Percentiles rank a stretch among this genome's conserved stretches.
Conservation (phyloP, 1,140 invertebrate species). For the Drosophila eugracilis region DNA sequence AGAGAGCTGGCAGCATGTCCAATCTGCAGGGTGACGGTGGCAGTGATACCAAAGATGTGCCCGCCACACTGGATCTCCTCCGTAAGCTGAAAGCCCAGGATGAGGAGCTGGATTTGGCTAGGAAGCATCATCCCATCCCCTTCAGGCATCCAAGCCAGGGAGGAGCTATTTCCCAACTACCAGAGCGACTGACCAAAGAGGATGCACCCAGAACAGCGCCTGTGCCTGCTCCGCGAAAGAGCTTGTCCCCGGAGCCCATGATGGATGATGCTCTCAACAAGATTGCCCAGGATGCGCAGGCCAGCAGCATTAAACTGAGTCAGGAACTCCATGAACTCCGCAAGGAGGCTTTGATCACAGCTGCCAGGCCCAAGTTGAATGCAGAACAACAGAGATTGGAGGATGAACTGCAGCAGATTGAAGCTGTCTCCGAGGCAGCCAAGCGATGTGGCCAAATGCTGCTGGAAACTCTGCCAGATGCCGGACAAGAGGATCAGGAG, state of each 20-base stretch:
- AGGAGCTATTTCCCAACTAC: constrained; percentile 77
- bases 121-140: constrained; percentile 56
- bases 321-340: constrained; percentile 84
- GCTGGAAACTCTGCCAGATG: constrained; percentile 81
- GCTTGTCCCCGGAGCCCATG: constrained; percentile 72
- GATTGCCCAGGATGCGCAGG: constrained; percentile 87
- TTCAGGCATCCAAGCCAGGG: constrained; percentile 78
- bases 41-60: constrained; percentile 55
- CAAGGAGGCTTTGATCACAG: constrained; percentile 79
- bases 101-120: constrained; percentile 40
- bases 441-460: constrained; percentile 85
- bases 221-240: constrained; percentile 76
- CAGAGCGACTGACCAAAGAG: constrained; percentile 55
- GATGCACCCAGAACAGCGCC: constrained; percentile 43
- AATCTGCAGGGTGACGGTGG: constrained; percentile 51
- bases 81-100: constrained; percentile 75
- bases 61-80: constrained; percentile 69
- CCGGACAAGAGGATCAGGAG: constrained; percentile 26
- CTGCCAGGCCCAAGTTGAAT: constrained; percentile 62
- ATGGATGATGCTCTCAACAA: constrained; percentile 87
- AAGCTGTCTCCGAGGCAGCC: constrained; percentile 84
- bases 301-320: constrained; percentile 86
- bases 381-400: constrained; percentile 73
- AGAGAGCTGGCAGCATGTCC: constrained; percentile 77
- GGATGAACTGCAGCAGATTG: constrained; percentile 77